Conservation (phyloP, 35 echinoderm and acorn worm species). For the Apostichopus parvimensis region DNA sequence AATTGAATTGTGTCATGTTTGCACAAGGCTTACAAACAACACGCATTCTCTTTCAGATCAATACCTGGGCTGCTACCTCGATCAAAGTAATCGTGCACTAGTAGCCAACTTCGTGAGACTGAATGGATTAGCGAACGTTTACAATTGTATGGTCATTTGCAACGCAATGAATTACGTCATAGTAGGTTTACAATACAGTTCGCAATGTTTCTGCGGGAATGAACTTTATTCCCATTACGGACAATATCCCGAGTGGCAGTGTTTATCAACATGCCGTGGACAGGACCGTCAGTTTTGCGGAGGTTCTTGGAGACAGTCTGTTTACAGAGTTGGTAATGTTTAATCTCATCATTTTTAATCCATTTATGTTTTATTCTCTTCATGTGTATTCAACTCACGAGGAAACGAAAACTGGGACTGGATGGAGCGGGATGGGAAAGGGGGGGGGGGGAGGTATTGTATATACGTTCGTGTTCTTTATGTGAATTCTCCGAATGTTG, state of each 20-base stretch:
- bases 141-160: background rate
- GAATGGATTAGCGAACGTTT: background rate
- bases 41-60: background rate
- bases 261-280: background rate
- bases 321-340: background rate
- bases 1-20: no score
- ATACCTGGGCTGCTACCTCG: constrained; percentile 14
- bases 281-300: background rate
- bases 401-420: background rate
- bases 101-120: background rate
- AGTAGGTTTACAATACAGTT: background rate
- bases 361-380: background rate
- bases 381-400: background rate
- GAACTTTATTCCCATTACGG: background rate
- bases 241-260: background rate
- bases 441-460: background rate
- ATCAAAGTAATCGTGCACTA: background rate
- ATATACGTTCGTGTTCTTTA: background rate
- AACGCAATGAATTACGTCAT: background rate
- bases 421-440: background rate
- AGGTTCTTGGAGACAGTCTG: background rate
- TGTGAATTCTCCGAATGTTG: no score
- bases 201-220: constrained; percentile 18
- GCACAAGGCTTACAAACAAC: no score
- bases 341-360: background rate